These are phyloP conservation scores for Cerastis rubricosa DNA, from an alignment of 2,888 invertebrate genomes.

Conservation along the genomic window DNA sequence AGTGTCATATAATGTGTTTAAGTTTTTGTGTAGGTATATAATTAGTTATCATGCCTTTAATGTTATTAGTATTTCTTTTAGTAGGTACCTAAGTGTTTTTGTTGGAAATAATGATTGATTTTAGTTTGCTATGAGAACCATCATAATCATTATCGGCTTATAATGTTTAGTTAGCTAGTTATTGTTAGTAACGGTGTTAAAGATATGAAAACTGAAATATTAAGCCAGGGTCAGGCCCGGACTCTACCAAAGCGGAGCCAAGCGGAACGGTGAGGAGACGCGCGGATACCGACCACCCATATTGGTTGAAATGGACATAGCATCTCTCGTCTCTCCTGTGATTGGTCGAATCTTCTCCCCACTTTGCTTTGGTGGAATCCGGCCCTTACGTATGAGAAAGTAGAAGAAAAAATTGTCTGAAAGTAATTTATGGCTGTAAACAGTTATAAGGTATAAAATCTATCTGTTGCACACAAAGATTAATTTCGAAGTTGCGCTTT, in stretches of 20 bases:
- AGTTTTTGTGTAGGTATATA: neutral
- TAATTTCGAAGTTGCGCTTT: neutral
- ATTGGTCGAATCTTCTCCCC: no score
- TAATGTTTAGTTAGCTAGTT: neutral
- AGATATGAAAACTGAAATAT: neutral
- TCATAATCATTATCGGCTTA: neutral
- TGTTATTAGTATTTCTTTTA: neutral
- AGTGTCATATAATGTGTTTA: neutral
- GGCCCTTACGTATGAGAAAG: neutral
- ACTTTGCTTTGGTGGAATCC: no score
- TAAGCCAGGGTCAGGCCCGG: no score
- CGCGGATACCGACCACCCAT: no score
- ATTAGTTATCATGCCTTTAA: constrained; percentile 18
- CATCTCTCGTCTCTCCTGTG: no score
- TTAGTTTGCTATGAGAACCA: neutral
- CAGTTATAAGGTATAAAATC: neutral
- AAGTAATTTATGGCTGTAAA: no score
- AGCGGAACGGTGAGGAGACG: no score
- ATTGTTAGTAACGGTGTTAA: neutral
- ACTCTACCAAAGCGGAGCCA: no score
- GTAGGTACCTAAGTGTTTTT: neutral
- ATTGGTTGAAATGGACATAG: no score
- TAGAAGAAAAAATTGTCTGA: neutral
- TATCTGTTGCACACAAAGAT: neutral
- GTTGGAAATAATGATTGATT: neutral